Percentiles rank a stretch among this genome's conserved stretches.
These are phyloP conservation scores for Sesamia inferens DNA, from an alignment of 2,888 invertebrate genomes.

Conservation along the genomic window DNA sequence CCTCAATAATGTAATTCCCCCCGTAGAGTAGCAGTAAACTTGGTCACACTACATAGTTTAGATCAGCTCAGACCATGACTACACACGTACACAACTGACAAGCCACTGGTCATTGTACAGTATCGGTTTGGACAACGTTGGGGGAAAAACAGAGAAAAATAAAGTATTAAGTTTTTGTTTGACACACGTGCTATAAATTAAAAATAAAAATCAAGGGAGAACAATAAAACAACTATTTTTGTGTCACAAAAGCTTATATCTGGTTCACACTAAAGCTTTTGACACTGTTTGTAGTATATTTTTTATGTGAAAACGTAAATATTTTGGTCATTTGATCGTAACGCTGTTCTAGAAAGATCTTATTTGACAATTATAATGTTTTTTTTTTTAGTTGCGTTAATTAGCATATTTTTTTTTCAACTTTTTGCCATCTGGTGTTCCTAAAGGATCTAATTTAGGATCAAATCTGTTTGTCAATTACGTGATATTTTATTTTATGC, in stretches of 20 bases:
- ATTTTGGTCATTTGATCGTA: neutral
- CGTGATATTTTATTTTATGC: neutral
- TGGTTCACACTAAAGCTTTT: neutral
- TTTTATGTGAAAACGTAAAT: neutral
- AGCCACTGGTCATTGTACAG: too few species aligned
- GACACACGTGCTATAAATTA: neutral
- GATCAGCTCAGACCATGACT: neutral
- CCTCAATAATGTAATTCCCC: neutral
- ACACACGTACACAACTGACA: neutral
- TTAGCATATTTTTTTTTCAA: neutral
- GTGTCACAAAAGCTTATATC: neutral
- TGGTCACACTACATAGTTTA: neutral
- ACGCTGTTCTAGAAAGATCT: neutral
- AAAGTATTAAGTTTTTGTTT: neutral
- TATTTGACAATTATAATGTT: neutral
- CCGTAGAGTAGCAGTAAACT: neutral
- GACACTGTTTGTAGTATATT: neutral
- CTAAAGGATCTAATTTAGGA: constrained; percentile 26
- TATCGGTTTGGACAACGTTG: neutral
- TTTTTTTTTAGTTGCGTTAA: neutral
- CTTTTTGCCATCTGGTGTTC: neutral
- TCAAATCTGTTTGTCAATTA: neutral
- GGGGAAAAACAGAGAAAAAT: neutral
- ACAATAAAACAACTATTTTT: neutral
- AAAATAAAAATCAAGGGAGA: neutral